These are phyloP conservation scores for Cataglyphis livida DNA, from an alignment of 2,888 invertebrate genomes.

Conservation along the genomic window DNA sequence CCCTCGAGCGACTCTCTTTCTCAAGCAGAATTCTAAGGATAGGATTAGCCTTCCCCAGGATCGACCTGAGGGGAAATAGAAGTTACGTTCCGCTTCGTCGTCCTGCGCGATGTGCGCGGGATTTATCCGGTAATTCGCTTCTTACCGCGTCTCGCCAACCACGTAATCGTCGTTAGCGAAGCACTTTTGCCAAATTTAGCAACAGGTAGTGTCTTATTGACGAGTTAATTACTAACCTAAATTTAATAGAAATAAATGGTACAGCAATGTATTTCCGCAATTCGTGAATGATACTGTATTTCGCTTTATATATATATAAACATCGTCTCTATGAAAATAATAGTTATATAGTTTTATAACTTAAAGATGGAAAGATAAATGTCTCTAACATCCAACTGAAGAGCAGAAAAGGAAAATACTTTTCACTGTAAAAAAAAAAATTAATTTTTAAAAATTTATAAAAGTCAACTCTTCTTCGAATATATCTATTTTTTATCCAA, in stretches of 20 bases:
- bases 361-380: neutral
- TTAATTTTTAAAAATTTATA: neutral
- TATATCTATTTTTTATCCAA: neutral
- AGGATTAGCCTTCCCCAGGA: constrained; percentile 40
- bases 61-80: constrained; percentile 19
- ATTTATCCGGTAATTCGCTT: constrained; percentile 49
- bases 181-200: constrained; percentile 55
- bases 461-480: neutral
- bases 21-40: constrained; percentile 49
- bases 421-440: constrained; percentile 7
- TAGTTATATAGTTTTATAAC: constrained; percentile 16
- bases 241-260: neutral
- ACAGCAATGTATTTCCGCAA: neutral
- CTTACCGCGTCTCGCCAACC: constrained; percentile 39
- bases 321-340: neutral
- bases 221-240: constrained; percentile 27
- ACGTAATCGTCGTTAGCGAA: constrained; percentile 31
- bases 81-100: constrained; percentile 34
- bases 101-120: constrained; percentile 26
- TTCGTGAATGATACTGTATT: neutral
- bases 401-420: neutral
- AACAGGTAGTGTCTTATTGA: constrained; percentile 52
- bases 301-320: neutral
- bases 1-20: constrained; percentile 35
- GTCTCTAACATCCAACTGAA: neutral